These are phyloP conservation scores for Itoplectis maculator DNA, from an alignment of 2,888 invertebrate genomes.

Conservation along the genomic window DNA sequence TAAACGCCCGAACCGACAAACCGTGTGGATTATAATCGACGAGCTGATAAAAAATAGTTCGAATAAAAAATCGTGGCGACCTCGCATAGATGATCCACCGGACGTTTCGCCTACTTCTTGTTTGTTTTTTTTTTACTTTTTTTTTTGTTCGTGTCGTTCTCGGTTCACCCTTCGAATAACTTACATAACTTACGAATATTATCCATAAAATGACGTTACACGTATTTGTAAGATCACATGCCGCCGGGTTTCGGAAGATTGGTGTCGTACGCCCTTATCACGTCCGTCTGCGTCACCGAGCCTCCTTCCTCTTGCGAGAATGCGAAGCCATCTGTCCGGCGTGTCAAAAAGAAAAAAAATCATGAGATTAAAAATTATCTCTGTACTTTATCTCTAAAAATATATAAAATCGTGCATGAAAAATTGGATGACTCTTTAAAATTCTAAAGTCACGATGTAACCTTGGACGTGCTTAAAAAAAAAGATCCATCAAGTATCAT, in stretches of 20 bases:
- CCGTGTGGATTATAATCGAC: conserved; percentile 19
- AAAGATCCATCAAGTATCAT: neutral
- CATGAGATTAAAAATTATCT: conserved; percentile 39
- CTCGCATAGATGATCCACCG: conserved; percentile 39
- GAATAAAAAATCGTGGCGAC: conserved; percentile 28
- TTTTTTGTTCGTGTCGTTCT: conserved; percentile 15
- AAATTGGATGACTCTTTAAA: neutral
- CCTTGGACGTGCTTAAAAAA: conserved; percentile 45
- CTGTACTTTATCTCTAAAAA: conserved; percentile 1
- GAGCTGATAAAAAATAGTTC: conserved; percentile 6
- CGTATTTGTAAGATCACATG: conserved; percentile 85
- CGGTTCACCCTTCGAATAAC: conserved; percentile 20
- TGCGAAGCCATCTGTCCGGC: conserved; percentile 95
- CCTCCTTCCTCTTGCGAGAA: conserved; percentile 99
- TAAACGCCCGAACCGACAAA: conserved; percentile 45
- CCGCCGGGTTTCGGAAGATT: conserved; percentile 93
- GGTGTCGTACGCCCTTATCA: conserved; percentile 98
- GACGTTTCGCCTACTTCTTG: conserved; percentile 19
- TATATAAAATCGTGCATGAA: conserved; percentile 36
- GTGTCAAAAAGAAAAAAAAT: conserved; percentile 52
- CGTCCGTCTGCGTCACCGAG: conserved; percentile 96
- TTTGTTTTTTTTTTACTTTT: conserved; percentile 18
- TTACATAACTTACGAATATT: conserved; percentile 47
- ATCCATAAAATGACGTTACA: conserved; percentile 64
- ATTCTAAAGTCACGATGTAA: conserved; percentile 33